A percentile compares a stretch with the other conserved stretches of the same genome.
Conservation (phyloP, 2,113 vertebrate genomes). For the Elachura formosa region DNA sequence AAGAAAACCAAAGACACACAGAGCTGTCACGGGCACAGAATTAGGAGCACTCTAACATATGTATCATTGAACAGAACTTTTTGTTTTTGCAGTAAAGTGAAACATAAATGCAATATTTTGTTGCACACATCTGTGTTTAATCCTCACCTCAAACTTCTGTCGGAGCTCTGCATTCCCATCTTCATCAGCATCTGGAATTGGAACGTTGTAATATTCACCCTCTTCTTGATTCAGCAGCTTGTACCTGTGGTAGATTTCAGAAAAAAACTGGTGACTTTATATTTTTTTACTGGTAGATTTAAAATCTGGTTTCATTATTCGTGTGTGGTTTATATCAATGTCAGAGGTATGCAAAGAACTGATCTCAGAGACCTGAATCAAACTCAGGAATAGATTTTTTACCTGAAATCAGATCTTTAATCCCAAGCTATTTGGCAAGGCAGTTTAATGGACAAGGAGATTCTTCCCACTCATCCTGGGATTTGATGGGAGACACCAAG, state of each 20-base stretch:
- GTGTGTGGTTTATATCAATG: background rate
- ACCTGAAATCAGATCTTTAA: background rate
- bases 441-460: background rate
- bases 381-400: background rate
- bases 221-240: constrained; percentile 94
- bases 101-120: background rate
- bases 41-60: background rate
- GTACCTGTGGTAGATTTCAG: constrained; percentile 75
- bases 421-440: background rate
- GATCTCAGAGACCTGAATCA: background rate
- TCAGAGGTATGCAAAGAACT: background rate
- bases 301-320: background rate
- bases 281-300: background rate
- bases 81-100: background rate
- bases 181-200: constrained; percentile 90
- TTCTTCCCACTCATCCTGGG: background rate
- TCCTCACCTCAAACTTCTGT: constrained; percentile 95
- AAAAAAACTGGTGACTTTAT: background rate
- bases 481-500: background rate
- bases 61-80: background rate
- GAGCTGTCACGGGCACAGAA: background rate
- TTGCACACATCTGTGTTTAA: background rate
- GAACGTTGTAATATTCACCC: constrained; percentile 95
- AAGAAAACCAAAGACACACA: background rate
- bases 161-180: constrained; percentile 87